A percentile compares a stretch with the other conserved stretches of the same genome.
These are phyloP conservation scores for Drosophila sulfurigaster DNA, from an alignment of 1,140 invertebrate genomes.

Conservation along the genomic window DNA sequence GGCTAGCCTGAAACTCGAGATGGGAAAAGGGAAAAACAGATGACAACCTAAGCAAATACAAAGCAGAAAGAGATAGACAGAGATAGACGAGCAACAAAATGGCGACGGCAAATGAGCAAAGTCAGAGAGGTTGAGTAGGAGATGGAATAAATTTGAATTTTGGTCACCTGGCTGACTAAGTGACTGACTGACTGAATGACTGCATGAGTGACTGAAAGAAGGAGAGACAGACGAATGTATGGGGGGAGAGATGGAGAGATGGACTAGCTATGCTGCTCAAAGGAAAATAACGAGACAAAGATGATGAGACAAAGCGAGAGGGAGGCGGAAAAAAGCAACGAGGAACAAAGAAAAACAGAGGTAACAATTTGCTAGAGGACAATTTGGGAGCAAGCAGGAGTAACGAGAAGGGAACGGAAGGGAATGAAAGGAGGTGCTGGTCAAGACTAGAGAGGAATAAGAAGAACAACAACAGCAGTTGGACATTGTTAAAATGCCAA, in stretches of 20 bases:
- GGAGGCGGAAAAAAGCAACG: constrained; percentile 32
- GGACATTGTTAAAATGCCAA: constrained; percentile 53
- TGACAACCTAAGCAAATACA: constrained; percentile 12
- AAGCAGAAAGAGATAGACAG: neutral
- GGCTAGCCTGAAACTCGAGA: constrained; percentile 59
- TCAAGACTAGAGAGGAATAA: constrained; percentile 16
- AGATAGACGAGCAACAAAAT: constrained; percentile 31
- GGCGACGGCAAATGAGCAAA: constrained; percentile 36
- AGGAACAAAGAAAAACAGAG: constrained; percentile 34
- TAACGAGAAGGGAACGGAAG: too few species aligned
- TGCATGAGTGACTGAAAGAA: neutral
- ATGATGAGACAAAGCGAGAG: constrained; percentile 46
- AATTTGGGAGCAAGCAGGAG: constrained; percentile 1
- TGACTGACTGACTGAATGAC: constrained; percentile 4
- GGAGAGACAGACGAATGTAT: neutral
- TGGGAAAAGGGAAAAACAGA: constrained; percentile 15
- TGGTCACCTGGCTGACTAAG: constrained; percentile 53
- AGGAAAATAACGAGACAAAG: constrained; percentile 77
- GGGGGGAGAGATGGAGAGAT: neutral
- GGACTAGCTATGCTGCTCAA: constrained; percentile 32
- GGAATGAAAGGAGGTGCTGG: neutral
- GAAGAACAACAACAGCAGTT: constrained; percentile 12
- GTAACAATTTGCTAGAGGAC: neutral
- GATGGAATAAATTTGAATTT: constrained; percentile 71
- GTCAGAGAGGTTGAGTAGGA: neutral